Base-by-base conservation (phyloP, 1,140 invertebrate species). In the Cydia strobilella region DNA sequence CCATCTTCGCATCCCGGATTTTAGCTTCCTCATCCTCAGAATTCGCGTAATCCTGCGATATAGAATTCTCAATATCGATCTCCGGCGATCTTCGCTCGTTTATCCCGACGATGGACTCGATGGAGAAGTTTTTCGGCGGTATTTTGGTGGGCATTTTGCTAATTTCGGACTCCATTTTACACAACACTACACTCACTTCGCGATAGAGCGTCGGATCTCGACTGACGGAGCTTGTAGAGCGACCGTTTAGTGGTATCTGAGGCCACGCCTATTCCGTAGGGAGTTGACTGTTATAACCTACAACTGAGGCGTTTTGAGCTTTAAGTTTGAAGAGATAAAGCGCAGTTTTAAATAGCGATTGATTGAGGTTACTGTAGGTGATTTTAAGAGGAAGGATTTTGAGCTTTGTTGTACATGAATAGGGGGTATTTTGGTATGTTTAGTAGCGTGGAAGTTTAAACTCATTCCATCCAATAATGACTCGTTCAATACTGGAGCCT, bases 31-130 rank as follows among this genome's bases (percentile, higher is more conserved):
- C 90, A 9, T 91, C 89, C 7, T 39, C 35, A 7, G 35, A 39
- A 51, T 91, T 73, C 2, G 82, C 77, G 72, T 84, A 91, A 73
- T 92, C 89, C 72, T 88, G 86, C 0, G 86, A 86, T 72, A 92
- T 90, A n/a, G 81, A 88, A 27, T 88, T 91, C 63, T 92, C 90
- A 3, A 92, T 92, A 80, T 92, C 90, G 75, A 92, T 92, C 73
- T 91, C 90, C 0, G 90, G 90, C 1, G 90, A 92, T n/a, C 90
- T 79, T 15, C 90, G 80, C 3, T 90, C 87, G 74, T 84, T 91
- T 1, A 89, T 25, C 1, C 90, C 90, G 13, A 92, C 90, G 39
- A 92, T 91, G 13, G 90, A 91, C 83, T 92, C 90, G 10, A 92
- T 92, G 0, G 90, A 90, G 76, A 92, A 92, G 65, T 90, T 91